These are phyloP conservation scores for Gorsachius goisagi DNA, from an alignment of 2,113 vertebrate species.

Conservation along the genomic window DNA sequence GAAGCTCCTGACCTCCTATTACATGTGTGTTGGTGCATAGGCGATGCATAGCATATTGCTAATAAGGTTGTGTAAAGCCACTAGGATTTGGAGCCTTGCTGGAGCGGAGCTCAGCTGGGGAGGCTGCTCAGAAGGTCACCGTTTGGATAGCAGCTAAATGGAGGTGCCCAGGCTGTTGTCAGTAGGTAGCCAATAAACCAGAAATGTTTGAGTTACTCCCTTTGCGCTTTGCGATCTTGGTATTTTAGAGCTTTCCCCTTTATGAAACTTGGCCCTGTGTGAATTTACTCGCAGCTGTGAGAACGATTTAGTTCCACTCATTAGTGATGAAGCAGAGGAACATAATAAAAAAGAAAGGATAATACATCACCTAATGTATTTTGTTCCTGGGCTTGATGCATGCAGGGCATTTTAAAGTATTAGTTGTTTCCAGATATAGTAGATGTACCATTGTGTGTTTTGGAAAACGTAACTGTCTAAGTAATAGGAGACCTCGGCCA, in stretches of 20 bases:
- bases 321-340: constrained; percentile 19
- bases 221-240: background rate
- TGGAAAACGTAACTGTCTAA: constrained; percentile 32
- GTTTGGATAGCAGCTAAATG: background rate
- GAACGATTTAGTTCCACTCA: background rate
- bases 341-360: constrained; percentile 14
- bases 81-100: background rate
- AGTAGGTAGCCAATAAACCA: background rate
- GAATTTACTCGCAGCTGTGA: constrained; percentile 11
- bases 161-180: background rate
- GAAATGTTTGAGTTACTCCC: background rate
- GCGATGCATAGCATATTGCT: background rate
- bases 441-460: constrained; percentile 7
- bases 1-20: background rate
- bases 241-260: background rate
- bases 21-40: fast-evolving
- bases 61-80: background rate
- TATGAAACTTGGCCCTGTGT: background rate
- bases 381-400: background rate
- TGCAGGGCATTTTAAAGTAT: constrained; percentile 9
- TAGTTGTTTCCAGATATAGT: constrained; percentile 41
- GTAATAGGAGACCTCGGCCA: constrained; percentile 23
- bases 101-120: background rate
- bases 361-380: constrained; percentile 37
- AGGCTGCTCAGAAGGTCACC: background rate